Conservation (phyloP, 2,797 vertebrate genomes). For the Scolopax bukidnonensis region DNA sequence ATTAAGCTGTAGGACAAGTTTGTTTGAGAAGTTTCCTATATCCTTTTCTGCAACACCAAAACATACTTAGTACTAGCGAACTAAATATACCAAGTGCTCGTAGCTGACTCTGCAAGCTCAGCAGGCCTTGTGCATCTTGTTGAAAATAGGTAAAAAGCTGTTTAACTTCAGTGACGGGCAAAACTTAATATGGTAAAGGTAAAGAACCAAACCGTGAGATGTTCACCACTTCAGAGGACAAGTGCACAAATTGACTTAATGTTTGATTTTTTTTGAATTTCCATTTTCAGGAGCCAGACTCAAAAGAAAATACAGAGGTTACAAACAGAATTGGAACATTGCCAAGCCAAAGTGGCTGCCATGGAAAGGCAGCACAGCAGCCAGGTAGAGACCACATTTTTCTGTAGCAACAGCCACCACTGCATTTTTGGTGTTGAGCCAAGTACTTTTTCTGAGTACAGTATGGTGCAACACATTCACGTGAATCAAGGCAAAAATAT, state of each 20-base stretch:
- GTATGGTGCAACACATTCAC: not conserved
- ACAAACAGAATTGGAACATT: slow-evolving; percentile 75
- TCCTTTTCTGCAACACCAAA: not conserved
- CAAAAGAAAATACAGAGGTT: slow-evolving; percentile 74
- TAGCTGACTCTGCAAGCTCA: not conserved
- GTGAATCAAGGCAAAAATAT: not conserved
- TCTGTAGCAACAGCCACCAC: not conserved
- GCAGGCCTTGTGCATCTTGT: not conserved
- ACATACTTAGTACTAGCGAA: not conserved
- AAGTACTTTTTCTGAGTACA: not conserved
- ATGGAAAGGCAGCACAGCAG: slow-evolving; percentile 56
- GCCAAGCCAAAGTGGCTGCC: slow-evolving; percentile 63
- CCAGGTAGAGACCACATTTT: slow-evolving; percentile 59
- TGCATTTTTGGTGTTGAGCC: not conserved
- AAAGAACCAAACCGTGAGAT: not conserved
- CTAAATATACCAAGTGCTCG: not conserved
- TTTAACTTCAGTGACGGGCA: not conserved
- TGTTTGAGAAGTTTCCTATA: not conserved
- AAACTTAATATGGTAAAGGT: not conserved
- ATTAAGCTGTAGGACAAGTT: not conserved
- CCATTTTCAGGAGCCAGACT: slow-evolving; percentile 60
- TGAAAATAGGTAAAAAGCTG: not conserved
- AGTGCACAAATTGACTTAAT: not conserved
- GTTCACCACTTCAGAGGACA: not conserved
- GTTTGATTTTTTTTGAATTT: not conserved